These are phyloP conservation scores for Eledona agricola DNA, from an alignment of 2,888 invertebrate species.

Conservation along the genomic window DNA sequence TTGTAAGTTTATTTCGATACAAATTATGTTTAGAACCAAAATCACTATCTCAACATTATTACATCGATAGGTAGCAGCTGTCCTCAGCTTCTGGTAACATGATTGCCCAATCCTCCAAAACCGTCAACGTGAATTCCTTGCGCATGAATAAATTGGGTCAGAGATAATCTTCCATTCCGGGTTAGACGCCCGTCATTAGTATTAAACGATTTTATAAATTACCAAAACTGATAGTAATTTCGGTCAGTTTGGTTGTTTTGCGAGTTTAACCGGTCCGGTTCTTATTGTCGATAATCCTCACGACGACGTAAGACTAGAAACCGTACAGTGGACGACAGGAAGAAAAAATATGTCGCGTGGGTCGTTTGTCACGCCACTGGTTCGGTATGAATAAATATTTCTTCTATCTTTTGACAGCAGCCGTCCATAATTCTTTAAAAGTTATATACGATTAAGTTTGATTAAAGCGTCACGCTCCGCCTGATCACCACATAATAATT, in stretches of 20 bases:
- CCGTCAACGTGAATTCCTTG: slow-evolving; percentile 10
- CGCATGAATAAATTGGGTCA: slow-evolving; percentile 19
- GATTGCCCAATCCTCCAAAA: slow-evolving; percentile 1
- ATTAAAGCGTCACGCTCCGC: slow-evolving; percentile 27
- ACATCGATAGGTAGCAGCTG: slow-evolving; percentile 3
- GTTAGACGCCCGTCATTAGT: slow-evolving; percentile 5
- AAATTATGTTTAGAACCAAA: no score
- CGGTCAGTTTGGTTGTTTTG: slow-evolving; percentile 1
- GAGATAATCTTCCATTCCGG: slow-evolving; percentile 19
- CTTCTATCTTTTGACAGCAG: slow-evolving; percentile 8
- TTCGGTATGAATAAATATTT: slow-evolving; percentile 11
- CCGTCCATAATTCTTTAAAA: slow-evolving; percentile 17
- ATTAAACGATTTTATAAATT: slow-evolving; percentile 8
- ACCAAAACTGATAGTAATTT: no score
- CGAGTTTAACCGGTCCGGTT: slow-evolving; percentile 6
- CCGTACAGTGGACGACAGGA: neutral
- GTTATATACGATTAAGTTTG: slow-evolving; percentile 1
- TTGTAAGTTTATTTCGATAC: no score
- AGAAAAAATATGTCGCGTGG: slow-evolving; percentile 8
- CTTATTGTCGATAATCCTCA: slow-evolving; percentile 3
- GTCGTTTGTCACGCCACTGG: slow-evolving; percentile 2
- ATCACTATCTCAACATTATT: no score
- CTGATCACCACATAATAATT: slow-evolving; percentile 31
- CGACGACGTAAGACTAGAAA: slow-evolving; percentile 1
- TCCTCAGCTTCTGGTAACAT: slow-evolving; percentile 4